These are phyloP conservation scores for Catagonus wagneri DNA, from an alignment of 2,113 vertebrate genomes.

Conservation along the genomic window DNA sequence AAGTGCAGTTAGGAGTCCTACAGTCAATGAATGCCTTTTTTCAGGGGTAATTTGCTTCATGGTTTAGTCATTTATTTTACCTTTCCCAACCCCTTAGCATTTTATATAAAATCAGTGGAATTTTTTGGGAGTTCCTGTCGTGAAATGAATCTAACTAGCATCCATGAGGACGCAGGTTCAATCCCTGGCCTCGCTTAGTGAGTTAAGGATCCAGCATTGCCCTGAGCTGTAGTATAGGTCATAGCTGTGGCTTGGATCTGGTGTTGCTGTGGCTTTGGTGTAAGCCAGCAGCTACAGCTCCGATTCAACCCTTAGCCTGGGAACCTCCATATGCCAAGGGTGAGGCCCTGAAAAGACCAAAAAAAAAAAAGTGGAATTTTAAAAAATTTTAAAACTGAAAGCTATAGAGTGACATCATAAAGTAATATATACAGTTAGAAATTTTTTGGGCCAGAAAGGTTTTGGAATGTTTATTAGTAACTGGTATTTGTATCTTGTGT, in stretches of 20 bases:
- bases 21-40: constrained; percentile 96
- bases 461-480: not conserved
- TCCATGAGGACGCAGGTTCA: no score
- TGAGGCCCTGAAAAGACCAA: no score
- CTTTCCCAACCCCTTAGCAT: not conserved
- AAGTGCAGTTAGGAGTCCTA: constrained; percentile 94
- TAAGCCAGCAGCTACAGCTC: no score
- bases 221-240: no score
- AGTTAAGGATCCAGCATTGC: no score
- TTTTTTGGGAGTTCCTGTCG: not conserved
- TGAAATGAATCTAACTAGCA: no score
- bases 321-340: no score
- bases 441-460: not conserved
- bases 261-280: no score
- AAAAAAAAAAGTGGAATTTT: no score
- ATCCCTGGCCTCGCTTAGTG: no score
- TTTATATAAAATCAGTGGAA: constrained; percentile 7
- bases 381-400: not conserved
- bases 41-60: constrained; percentile 89
- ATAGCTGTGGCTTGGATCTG: no score
- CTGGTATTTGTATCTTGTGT: constrained; percentile 33
- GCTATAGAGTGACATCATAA: not conserved
- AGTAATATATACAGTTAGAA: not conserved
- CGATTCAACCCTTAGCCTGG: no score
- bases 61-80: constrained; percentile 17